Conservation (phyloP, 2,113 vertebrate genomes). For the Grammomys surdaster region DNA sequence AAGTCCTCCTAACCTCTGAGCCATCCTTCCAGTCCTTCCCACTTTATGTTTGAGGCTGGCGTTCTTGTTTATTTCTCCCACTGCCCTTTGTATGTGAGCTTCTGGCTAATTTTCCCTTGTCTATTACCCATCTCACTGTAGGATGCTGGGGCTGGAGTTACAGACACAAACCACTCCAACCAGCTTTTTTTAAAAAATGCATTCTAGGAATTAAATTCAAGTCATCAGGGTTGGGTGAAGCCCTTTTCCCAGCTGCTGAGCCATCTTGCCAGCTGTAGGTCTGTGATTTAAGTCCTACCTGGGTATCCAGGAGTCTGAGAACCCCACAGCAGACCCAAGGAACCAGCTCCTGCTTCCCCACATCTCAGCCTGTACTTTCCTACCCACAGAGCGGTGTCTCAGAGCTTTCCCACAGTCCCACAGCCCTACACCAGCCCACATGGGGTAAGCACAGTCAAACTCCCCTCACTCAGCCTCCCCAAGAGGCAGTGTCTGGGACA, state of each 20-base stretch:
- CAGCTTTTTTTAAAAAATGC: background rate
- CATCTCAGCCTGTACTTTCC: too few species aligned
- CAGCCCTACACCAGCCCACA: too few species aligned
- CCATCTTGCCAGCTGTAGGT: background rate
- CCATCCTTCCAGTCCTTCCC: background rate
- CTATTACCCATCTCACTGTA: background rate
- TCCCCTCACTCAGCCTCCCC: too few species aligned
- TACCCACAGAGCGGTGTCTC: too few species aligned
- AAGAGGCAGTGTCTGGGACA: too few species aligned
- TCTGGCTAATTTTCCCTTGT: background rate
- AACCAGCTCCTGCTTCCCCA: too few species aligned
- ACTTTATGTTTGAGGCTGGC: background rate
- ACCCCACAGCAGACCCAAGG: too few species aligned
- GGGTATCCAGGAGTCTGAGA: too few species aligned
- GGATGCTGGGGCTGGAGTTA: background rate
- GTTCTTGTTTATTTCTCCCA: background rate
- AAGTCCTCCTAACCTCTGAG: background rate
- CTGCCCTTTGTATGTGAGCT: background rate
- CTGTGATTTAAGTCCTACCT: background rate
- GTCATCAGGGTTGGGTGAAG: background rate
- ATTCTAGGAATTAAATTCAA: background rate
- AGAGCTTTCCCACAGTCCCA: too few species aligned
- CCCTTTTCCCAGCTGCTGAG: background rate
- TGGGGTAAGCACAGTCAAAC: too few species aligned
- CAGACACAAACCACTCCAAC: background rate